Evolutionary conservation across 1,140 invertebrate genomes (phyloP).

Genomic region (Hycleus phaleratus): DNA sequence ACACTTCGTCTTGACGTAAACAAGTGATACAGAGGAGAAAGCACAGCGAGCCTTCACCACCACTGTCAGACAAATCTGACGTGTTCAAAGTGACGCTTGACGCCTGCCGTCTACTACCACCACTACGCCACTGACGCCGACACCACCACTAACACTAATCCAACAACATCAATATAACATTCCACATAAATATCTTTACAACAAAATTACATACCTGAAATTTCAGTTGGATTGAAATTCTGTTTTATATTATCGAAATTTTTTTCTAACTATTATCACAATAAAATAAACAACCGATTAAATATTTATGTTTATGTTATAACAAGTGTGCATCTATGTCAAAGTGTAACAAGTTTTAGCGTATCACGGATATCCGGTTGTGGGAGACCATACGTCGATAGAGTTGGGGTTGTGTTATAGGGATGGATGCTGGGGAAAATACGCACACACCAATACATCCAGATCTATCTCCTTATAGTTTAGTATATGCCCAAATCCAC

Average conservation of each 20-base stretch:
- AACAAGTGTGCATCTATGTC: too few species aligned
- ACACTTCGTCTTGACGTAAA: constrained; percentile 27
- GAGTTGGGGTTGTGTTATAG: too few species aligned
- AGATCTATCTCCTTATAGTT: too few species aligned
- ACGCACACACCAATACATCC: too few species aligned
- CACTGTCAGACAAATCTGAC: constrained; percentile 25
- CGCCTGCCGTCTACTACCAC: constrained; percentile 9
- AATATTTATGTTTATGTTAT: too few species aligned
- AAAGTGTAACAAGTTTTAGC: too few species aligned
- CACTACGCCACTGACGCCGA: neutral
- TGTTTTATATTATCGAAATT: neutral
- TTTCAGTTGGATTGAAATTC: neutral
- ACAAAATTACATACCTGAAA: neutral
- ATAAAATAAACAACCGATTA: too few species aligned
- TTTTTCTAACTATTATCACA: neutral
- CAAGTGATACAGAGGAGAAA: constrained; percentile 23
- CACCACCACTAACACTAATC: neutral
- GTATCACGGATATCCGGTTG: too few species aligned
- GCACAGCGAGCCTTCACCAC: constrained; percentile 21
- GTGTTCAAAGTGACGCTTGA: constrained; percentile 22
- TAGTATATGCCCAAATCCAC: too few species aligned
- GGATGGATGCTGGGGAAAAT: too few species aligned
- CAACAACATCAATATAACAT: neutral
- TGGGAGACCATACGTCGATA: too few species aligned
- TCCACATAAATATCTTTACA: neutral